These are phyloP conservation scores for Bembecia ichneumoniformis DNA, from an alignment of 2,888 invertebrate species.

Conservation along the genomic window DNA sequence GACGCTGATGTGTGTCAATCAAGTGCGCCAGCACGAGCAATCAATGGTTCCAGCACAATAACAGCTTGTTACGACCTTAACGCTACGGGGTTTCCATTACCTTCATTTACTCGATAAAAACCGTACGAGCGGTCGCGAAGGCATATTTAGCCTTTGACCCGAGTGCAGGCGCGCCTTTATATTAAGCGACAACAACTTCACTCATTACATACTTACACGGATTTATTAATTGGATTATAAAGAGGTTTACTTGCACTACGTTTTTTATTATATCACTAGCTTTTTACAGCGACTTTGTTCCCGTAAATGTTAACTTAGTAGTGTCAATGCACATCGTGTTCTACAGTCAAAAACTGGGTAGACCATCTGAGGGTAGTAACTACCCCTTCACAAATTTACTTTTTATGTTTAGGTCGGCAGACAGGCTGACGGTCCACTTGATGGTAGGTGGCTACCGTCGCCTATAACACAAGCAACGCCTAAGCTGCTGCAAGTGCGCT, in stretches of 20 bases:
- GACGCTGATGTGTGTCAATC: conserved; percentile 56
- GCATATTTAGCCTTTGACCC: conserved; percentile 50
- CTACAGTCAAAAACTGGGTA: too few relatives aligned
- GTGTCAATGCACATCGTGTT: too few relatives aligned
- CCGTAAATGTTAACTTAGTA: too few relatives aligned
- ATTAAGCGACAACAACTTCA: background rate
- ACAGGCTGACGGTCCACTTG: too few relatives aligned
- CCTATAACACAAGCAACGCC: too few relatives aligned
- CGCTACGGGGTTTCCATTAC: conserved; percentile 43
- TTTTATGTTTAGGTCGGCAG: too few relatives aligned
- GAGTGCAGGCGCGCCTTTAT: conserved; percentile 1
- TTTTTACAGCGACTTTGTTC: too few relatives aligned
- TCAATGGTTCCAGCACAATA: conserved; percentile 38
- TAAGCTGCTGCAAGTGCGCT: too few relatives aligned
- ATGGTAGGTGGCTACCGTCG: too few relatives aligned
- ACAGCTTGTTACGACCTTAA: conserved; percentile 45
- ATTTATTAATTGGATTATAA: background rate
- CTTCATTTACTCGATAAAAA: conserved; percentile 53
- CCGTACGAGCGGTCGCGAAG: conserved; percentile 21
- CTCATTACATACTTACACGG: background rate
- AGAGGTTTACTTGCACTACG: background rate
- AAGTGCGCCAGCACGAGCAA: conserved; percentile 26
- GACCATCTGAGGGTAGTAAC: too few relatives aligned
- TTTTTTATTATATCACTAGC: too few relatives aligned
- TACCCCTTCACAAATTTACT: too few relatives aligned